Conservation (phyloP, 2,888 invertebrate species). For the Agelastica alni region DNA sequence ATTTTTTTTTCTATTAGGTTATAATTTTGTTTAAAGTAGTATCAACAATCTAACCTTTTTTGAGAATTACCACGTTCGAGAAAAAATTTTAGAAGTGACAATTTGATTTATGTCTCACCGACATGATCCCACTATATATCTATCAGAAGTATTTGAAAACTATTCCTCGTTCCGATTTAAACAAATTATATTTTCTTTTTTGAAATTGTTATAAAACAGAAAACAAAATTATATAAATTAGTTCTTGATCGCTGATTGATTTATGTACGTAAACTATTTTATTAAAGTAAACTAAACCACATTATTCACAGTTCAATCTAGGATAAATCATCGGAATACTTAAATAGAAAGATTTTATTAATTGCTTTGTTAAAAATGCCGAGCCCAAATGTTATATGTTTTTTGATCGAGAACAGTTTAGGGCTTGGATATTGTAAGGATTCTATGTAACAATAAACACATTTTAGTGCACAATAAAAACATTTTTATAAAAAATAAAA, state of each 20-base stretch:
- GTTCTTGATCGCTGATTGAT: conserved; percentile 41
- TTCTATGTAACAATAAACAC: conserved; percentile 10
- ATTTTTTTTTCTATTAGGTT: too few species aligned
- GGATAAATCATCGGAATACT: conserved; percentile 39
- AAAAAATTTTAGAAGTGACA: conserved; percentile 6
- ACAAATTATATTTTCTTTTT: conserved; percentile 36
- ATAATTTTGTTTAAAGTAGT: too few species aligned
- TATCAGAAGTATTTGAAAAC: conserved; percentile 36
- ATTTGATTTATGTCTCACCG: conserved; percentile 20
- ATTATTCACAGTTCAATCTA: conserved; percentile 35
- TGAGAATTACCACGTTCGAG: background rate
- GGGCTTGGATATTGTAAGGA: conserved; percentile 12
- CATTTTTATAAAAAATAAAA: too few species aligned
- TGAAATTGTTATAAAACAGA: conserved; percentile 39
- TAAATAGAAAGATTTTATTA: conserved; percentile 28
- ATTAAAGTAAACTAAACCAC: conserved; percentile 38
- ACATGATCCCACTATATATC: conserved; percentile 35
- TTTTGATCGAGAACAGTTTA: conserved; percentile 19
- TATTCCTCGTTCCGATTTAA: conserved; percentile 32
- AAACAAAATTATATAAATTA: conserved; percentile 42
- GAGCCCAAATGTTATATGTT: conserved; percentile 9
- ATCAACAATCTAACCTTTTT: background rate
- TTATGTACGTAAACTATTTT: conserved; percentile 43
- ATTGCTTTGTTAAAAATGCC: conserved; percentile 23
- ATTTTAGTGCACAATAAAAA: conserved; percentile 4